These are phyloP conservation scores for Misgurnus mizolepis DNA, from an alignment of 2,113 vertebrate species.

Conservation along the genomic window DNA sequence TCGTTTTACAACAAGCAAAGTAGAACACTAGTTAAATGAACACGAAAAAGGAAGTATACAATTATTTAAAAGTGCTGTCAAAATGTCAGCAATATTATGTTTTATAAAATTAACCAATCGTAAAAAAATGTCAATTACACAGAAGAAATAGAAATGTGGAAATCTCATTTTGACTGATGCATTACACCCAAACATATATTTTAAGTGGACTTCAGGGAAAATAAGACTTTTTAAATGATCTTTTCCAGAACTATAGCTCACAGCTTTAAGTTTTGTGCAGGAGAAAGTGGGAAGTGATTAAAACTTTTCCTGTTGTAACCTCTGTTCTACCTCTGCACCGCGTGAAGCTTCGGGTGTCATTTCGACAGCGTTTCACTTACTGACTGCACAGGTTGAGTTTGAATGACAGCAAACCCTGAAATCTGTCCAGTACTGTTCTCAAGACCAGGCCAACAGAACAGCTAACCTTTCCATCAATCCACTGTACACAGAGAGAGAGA, in stretches of 20 bases:
- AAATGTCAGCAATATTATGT: too few relatives aligned
- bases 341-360: slow-evolving; percentile 13
- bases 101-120: neutral
- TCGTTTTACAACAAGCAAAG: slow-evolving; percentile 14
- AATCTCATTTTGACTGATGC: neutral
- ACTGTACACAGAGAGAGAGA: too few relatives aligned
- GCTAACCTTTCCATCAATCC: slow-evolving; percentile 21
- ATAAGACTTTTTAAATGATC: neutral
- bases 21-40: neutral
- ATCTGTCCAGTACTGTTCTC: neutral
- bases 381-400: slow-evolving; percentile 7
- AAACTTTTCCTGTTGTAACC: slow-evolving; percentile 32
- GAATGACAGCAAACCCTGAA: slow-evolving; percentile 28
- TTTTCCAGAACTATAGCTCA: neutral
- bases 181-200: neutral
- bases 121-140: neutral
- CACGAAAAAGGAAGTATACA: neutral
- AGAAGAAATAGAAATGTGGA: neutral
- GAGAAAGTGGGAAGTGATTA: slow-evolving; percentile 28
- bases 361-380: slow-evolving; percentile 31
- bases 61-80: too few relatives aligned
- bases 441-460: slow-evolving; percentile 13
- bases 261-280: neutral
- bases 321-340: slow-evolving; percentile 9
- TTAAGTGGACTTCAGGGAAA: neutral